These are phyloP conservation scores for Drosophila nr. perissopoda DNA, from an alignment of 2,888 invertebrate genomes.

Conservation along the genomic window DNA sequence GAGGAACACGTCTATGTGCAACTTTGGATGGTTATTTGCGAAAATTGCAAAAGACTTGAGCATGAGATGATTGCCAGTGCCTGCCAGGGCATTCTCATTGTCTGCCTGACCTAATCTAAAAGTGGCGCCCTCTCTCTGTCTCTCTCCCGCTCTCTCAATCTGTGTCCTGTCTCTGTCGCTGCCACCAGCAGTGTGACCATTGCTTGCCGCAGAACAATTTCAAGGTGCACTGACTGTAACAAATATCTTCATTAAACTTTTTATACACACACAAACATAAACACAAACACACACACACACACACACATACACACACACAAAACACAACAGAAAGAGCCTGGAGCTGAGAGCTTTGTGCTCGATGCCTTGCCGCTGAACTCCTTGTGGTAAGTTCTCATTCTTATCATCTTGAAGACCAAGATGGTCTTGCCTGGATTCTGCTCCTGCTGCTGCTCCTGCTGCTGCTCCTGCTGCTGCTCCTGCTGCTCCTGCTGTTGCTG, in stretches of 20 bases:
- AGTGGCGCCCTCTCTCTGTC: neutral
- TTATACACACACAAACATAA: slow-evolving; percentile 28
- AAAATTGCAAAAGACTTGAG: neutral
- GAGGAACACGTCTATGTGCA: no score
- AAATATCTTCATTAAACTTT: slow-evolving; percentile 75
- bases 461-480: neutral
- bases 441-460: neutral
- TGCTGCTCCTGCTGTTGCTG: neutral
- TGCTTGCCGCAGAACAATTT: slow-evolving; percentile 67
- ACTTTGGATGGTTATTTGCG: neutral
- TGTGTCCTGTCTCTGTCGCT: neutral
- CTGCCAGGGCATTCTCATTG: slow-evolving; percentile 16
- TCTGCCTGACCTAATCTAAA: slow-evolving; percentile 3
- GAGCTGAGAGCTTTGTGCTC: slow-evolving; percentile 25
- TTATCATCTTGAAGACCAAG: slow-evolving; percentile 32
- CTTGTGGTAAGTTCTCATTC: slow-evolving; percentile 20
- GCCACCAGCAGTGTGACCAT: slow-evolving; percentile 35
- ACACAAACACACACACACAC: slow-evolving; percentile 8
- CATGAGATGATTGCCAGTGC: slow-evolving; percentile 1
- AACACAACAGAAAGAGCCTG: slow-evolving; percentile 2
- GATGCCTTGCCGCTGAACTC: slow-evolving; percentile 23
- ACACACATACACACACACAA: slow-evolving; percentile 3
- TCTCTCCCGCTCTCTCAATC: neutral
- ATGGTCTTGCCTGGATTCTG: slow-evolving; percentile 36
- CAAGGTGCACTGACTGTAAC: slow-evolving; percentile 77